Evolutionary conservation across 1,140 invertebrate genomes (phyloP), one percentile per base, ranked within the genome.

Genomic region (Sarcophaga bullata): DNA sequence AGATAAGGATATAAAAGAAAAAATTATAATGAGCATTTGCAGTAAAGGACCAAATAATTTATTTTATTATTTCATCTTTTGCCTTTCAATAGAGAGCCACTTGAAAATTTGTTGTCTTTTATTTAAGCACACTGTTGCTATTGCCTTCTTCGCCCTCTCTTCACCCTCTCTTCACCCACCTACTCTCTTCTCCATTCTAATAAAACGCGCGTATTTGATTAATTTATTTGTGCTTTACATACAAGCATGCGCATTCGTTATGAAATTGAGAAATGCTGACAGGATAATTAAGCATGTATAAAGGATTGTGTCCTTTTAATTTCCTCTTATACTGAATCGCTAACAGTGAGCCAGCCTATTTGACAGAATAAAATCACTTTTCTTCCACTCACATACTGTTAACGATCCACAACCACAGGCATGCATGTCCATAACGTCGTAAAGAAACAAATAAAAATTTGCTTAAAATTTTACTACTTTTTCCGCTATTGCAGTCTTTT

Each of bases 191-290:
- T 82, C 80, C 17, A 78, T 68, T 58, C n/a, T 50, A 19, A 78
- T 78, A 78, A 50, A n/a, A 50, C 75, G 75, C 75, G 75, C 75
- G 75, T 78, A 50, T 78, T 78, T 78, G 49, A 47, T 78, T 47
- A 78, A 50, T 50, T 50, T 50, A 19, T 50, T 50, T 52, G n/a
- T 19, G n/a, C 62, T 25, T 72, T 72, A 25, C 11, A 6, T 6
- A 25, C 19, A 19, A 50, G 19, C 75, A 78, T 78, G 75, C 75
- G 75, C 75, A 19, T 78, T 8, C 17, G 4, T 37, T 68, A 68
- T 62, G 54, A 62, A 62, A 37, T 15, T 68, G 62, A 68, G 62
- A 15, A 68, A 17, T 19, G 19, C 17, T 37, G n/a, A 3, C 17
- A 25, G 62, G 62, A 68, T 68, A 19, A 68, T 68, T 68, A 68